phyloP scores from a whole-genome alignment of 2,797 vertebrate genomes.

The Perdix hodgsoniae region DNA sequence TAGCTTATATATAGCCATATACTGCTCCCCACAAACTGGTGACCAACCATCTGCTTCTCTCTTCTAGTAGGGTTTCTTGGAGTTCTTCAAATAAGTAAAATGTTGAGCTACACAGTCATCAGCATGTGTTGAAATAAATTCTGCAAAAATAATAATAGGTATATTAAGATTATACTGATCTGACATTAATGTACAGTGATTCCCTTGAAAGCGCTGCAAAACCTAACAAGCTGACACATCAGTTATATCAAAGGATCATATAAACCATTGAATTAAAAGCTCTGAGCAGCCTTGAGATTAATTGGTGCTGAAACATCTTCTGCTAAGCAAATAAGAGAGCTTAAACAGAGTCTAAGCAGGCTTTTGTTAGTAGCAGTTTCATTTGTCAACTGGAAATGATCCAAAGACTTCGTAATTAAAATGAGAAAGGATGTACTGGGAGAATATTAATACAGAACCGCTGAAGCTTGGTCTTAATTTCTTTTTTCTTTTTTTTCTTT shows the following conservation, averaged over 20 bases:
- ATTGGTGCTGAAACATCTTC: background rate
- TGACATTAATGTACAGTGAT: background rate
- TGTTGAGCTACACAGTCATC: background rate
- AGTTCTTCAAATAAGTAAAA: background rate
- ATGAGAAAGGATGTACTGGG: background rate
- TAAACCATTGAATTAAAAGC: background rate
- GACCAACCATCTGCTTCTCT: background rate
- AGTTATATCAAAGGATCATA: background rate
- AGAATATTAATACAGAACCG: conserved; percentile 2
- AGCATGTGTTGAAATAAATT: background rate
- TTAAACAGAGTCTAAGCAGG: background rate
- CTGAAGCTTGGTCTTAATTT: background rate
- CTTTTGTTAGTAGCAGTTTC: background rate
- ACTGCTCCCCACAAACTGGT: background rate
- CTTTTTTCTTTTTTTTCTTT: background rate
- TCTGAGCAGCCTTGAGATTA: background rate
- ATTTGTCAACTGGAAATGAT: conserved; percentile 11
- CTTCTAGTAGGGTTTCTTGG: background rate
- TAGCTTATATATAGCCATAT: background rate
- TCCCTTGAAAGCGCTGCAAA: background rate
- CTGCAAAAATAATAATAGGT: background rate
- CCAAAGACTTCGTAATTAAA: background rate
- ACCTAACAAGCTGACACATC: background rate
- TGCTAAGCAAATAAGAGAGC: background rate
- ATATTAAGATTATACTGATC: background rate